Base-by-base conservation (phyloP, 1,140 invertebrate species). In the Cydia strobilella region DNA sequence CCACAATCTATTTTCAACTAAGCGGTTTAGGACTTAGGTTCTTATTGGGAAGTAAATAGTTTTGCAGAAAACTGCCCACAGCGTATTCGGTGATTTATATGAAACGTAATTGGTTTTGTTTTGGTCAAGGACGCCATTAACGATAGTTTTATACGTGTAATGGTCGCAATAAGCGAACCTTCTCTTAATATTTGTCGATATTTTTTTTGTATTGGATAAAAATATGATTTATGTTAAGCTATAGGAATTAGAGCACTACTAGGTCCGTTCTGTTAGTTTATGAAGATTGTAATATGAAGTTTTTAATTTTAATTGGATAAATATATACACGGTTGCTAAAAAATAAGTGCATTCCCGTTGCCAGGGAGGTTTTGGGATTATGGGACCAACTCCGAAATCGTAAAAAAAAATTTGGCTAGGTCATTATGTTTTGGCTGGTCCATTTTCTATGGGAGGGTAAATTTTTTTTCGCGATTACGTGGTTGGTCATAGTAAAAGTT, bases 41-140 rank as follows among this genome's bases (percentile, higher is more conserved):
- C 4, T 69, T n/a, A 39, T 69, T 69, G n/a, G 35, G 15, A 39
- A 18, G n/a, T 39, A 13, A n/a, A n/a, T 39, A 7, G 63, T 66
- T 15, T 31, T 13, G 4, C n/a, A 69, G 27, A 69, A 35, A 66
- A 69, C n/a, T 77, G 76, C 74, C 76, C 79, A 76, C 15, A 54
- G 77, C 74, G 76, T 74, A 76, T 76, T 65, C 35, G 69, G 73
- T 80, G 79, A 82, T 82, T 82, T 82, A 82, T 82, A 74, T 71
- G 76, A 79, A 76, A 75, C 77, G 78, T 80, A 82, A 82, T 82
- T 82, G 80, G 80, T 82, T 82, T 80, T 80, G 78, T 80, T 80
- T 80, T 42, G 79, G 80, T 77, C 80, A 78, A 78, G 78, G 77
- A 75, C 78, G 69, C 74, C 20, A 79, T 79, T 82, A 82, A 82